Evolutionary conservation across 2,888 invertebrate genomes (phyloP), one percentile per base, ranked within the genome.

Genomic region (Abrostola triplasia): DNA sequence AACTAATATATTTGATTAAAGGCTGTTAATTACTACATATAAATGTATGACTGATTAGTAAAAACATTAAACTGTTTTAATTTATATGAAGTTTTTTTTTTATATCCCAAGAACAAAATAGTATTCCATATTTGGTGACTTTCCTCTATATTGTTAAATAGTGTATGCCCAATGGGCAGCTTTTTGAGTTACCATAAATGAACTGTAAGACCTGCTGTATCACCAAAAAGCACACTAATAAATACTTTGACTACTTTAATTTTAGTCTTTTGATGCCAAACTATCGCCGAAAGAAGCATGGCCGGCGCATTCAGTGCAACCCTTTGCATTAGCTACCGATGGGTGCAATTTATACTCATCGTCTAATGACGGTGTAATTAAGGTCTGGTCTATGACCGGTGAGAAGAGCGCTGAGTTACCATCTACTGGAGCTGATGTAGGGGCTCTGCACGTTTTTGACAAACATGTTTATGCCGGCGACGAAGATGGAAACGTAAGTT

Each of bases 311-410:
- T 92, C 92, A 8, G 95, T 95, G 12, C 96, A 96, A 62, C 90
- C 95, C 48, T 96, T 95, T 85, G 95, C 95, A n/a, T 76, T 96
- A 64, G 93, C 95, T 36, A 94, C 95, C 0, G 90, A 89, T 13
- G 92, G 92, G 13, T 92, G 93, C 38, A 81, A 81, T 36, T 92
- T 95, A 7, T 96, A 95, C 84, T 95, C 96, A 0, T 93, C 96
- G 47, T 96, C 96, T 4, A 96, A 96, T 69, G 97, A 96, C 76
- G 96, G 96, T 5, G 95, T 95, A 6, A 92, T 96, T 35, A 95
- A 95, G 79, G 90, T 95, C 2, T 96, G 96, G 96, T 90, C 93
- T 13, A 66, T 76, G 4, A 74, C 85, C 13, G 93, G 94, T 11
- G 84, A 90, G 36, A 92, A 91, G 78, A 69, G 91, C 12, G 64